Evolutionary conservation across 1,140 invertebrate species (phyloP), one percentile per base, ranked within the genome.

Genomic region (Varroa destructor): DNA sequence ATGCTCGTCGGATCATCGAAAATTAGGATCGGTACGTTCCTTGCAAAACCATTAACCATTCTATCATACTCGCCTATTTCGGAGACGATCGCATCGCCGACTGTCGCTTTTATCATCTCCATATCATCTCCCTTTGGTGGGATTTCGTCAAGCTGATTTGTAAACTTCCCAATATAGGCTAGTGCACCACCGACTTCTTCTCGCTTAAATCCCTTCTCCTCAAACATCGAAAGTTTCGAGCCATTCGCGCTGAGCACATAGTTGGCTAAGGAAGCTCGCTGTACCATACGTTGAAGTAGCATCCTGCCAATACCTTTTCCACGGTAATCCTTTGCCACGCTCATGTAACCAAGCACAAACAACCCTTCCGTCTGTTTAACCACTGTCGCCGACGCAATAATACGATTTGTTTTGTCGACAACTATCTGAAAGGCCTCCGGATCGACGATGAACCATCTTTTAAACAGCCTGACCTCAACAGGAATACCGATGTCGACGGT

Each of bases 361-460:
- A 67, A 37, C 2, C 36, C 61, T 2, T 67, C 61, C 14, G 61
- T 67, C 61, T 67, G 61, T 40, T 40, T 67, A 12, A 67, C 61
- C 40, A 46, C 61, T 12, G 40, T 67, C 61, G 61, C 61, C 61
- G 61, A 43, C 14, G 61, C 61, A 12, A 67, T 37, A 4, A 67
- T 67, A 2, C 40, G 12, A 43, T 46, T 46, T 43, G 40, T 37
- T 67, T 67, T 46, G 61, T 67, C 61, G 2, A 67, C 61, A 46
- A 67, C 46, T 12, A 40, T 43, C 46, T 37, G 37, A 46, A 67
- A 67, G n/a, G 61, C 61, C 40, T 67, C 61, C 61, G 61, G 61
- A 67, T 67, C 61, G 2, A 43, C 40, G 46, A 12, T 46, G 37
- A 36, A 67, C 61, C 61, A 67, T 37, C 61, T 12, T 40, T 67